Evolutionary conservation across 2,888 invertebrate species (phyloP).

Genomic region (Balanococcus diminutus): DNA sequence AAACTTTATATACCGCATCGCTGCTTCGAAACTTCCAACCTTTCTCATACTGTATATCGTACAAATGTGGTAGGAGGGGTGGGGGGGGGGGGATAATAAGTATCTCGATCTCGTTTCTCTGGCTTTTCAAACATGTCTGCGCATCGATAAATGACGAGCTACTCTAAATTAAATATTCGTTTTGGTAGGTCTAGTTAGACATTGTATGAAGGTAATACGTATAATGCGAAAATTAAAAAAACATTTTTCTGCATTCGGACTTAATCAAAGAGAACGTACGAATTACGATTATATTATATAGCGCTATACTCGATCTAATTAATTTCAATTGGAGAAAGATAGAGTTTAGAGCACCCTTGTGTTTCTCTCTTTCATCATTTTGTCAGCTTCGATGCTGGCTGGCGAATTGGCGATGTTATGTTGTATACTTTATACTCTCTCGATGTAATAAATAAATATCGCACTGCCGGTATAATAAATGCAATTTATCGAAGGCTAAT

Average conservation of each 20-base stretch:
- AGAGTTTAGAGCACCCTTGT: background rate
- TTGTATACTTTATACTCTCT: background rate
- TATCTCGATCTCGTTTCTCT: background rate
- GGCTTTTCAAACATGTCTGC: background rate
- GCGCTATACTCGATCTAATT: background rate
- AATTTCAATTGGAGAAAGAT: background rate
- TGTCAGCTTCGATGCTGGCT: background rate
- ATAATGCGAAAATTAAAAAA: background rate
- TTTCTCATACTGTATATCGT: background rate
- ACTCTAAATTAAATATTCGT: background rate
- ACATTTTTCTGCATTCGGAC: background rate
- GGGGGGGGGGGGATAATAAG: too few species aligned
- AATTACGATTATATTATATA: background rate
- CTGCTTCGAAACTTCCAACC: background rate
- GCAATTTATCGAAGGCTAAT: background rate
- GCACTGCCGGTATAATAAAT: background rate
- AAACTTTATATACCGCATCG: background rate
- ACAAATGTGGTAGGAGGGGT: background rate
- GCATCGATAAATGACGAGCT: background rate
- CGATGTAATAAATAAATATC: background rate
- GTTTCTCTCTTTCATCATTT: background rate
- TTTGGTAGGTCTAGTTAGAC: background rate
- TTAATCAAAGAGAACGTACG: conserved; percentile 7
- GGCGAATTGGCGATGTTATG: too few species aligned
- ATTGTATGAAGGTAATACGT: background rate